Evolutionary conservation across 2,888 invertebrate species (phyloP), one percentile per base, ranked within the genome.

Genomic region (Coecobrya sp.): DNA sequence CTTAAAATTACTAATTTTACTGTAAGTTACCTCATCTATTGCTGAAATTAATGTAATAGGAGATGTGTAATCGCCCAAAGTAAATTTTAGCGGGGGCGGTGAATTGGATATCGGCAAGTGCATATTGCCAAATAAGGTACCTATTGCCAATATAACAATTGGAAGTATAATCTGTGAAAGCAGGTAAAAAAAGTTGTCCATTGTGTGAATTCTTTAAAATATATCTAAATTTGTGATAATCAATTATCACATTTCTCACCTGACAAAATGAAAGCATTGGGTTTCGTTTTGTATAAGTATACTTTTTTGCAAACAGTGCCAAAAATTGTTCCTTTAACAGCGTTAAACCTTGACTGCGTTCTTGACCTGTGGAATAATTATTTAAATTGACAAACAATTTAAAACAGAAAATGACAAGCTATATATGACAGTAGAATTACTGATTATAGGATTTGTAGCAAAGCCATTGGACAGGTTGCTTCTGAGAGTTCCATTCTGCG

Each of bases 261-360:
- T n/a, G n/a, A n/a, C n/a, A n/a, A n/a, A n/a, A n/a, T n/a, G n/a
- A n/a, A 8, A 95, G 22, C 85, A 94, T 91, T 13, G 94, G 76
- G 25, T 89, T 84, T 45, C 91, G 87, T 73, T 94, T 94, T n/a
- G 94, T 94, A 76, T 95, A 95, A n/a, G 93, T 82, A 25, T 82
- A 93, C 76, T 94, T 76, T 76, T 95, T 95, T 0, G 90, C 49
- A 7, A 95, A 19, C 4, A 95, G 45, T 4, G 94, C 94, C 87
- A 92, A 76, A 70, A 94, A 94, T 62, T 95, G 95, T 59, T 95
- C 94, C 25, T 65, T 45, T 0, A 68, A 55, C 36, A 94, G 76
- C 22, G 42, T 73, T 1, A 94, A 19, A 13, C 95, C 95, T 25
- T 27, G 27, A 8, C 73, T 16, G 73, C 89, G 68, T 5, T 91